A percentile compares a stretch with the other conserved stretches of the same genome.
Evolutionary conservation across 2,888 invertebrate genomes (phyloP).

Genomic region (Ormia ochracea): DNA sequence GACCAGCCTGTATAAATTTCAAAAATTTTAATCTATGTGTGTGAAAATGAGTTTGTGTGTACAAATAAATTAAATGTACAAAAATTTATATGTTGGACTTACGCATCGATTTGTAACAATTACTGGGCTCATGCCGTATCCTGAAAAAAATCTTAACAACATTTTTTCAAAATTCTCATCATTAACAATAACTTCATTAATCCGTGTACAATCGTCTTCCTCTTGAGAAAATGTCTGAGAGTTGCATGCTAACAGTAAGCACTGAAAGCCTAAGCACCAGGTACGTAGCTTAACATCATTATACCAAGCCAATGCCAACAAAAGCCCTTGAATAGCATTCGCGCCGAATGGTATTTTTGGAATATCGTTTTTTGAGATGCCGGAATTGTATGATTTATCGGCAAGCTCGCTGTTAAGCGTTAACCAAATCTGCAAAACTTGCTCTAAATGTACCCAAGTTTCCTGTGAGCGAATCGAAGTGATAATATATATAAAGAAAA

Average conservation of each 20-base stretch:
- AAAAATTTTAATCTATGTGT: not conserved
- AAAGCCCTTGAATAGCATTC: conserved; percentile 81
- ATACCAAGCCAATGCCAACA: conserved; percentile 82
- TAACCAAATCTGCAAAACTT: conserved; percentile 90
- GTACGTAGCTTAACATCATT: conserved; percentile 84
- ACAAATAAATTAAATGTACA: too few species aligned
- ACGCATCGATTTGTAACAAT: conserved; percentile 76
- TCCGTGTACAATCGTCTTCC: conserved; percentile 71
- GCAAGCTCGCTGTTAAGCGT: conserved; percentile 84
- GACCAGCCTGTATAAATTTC: conserved; percentile 81
- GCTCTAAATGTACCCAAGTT: conserved; percentile 87
- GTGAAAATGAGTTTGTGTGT: not conserved
- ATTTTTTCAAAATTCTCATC: conserved; percentile 82
- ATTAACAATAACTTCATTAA: conserved; percentile 80
- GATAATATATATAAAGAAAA: not conserved
- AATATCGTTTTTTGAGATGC: conserved; percentile 79
- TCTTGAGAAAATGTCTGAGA: conserved; percentile 77
- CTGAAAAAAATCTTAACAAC: conserved; percentile 82
- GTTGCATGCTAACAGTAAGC: conserved; percentile 83
- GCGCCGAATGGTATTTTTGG: conserved; percentile 83
- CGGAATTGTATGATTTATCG: conserved; percentile 77
- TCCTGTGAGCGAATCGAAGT: conserved; percentile 76
- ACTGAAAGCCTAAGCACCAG: conserved; percentile 86
- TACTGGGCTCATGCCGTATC: conserved; percentile 79
- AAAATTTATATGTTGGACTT: conserved; percentile 59